A percentile compares a stretch with the other conserved stretches of the same genome.
These are phyloP conservation scores for Ptilonorhynchus violaceus DNA, from an alignment of 2,113 vertebrate genomes.

Conservation along the genomic window DNA sequence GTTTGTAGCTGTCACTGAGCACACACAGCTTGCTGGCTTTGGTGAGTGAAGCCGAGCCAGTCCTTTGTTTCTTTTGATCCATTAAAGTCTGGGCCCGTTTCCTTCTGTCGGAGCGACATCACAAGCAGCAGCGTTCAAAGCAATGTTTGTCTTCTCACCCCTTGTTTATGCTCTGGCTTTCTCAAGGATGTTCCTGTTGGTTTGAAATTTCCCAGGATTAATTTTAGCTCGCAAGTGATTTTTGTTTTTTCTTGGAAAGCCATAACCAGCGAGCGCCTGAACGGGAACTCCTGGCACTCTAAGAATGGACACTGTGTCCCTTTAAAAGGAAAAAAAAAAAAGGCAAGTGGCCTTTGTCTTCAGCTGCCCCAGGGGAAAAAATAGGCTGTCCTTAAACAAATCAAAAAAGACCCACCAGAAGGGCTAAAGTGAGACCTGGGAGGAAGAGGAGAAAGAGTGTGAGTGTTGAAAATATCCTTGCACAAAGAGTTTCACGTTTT, in stretches of 20 bases:
- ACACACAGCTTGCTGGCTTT: background rate
- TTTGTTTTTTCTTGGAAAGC: conserved; percentile 49
- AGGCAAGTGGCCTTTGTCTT: background rate
- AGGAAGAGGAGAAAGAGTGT: background rate
- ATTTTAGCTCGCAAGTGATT: background rate
- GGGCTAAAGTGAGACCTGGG: background rate
- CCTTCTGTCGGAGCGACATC: conserved; percentile 22
- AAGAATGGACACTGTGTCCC: background rate
- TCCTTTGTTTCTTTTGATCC: conserved; percentile 48
- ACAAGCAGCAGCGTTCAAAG: conserved; percentile 26
- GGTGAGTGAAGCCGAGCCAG: conserved; percentile 41
- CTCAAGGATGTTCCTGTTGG: conserved; percentile 23
- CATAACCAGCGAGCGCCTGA: background rate
- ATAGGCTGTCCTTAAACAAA: background rate
- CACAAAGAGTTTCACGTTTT: background rate
- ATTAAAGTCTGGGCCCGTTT: background rate
- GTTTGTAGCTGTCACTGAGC: background rate
- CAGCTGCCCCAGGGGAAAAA: background rate
- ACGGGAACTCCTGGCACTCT: background rate
- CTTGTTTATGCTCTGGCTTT: conserved; percentile 3
- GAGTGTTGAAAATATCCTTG: background rate
- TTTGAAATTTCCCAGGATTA: conserved; percentile 46
- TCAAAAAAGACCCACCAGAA: background rate
- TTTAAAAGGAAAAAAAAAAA: background rate
- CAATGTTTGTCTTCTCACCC: conserved; percentile 36